phyloP scores from a whole-genome alignment of 2,113 vertebrate genomes.

The Psephotus haematonotus region DNA sequence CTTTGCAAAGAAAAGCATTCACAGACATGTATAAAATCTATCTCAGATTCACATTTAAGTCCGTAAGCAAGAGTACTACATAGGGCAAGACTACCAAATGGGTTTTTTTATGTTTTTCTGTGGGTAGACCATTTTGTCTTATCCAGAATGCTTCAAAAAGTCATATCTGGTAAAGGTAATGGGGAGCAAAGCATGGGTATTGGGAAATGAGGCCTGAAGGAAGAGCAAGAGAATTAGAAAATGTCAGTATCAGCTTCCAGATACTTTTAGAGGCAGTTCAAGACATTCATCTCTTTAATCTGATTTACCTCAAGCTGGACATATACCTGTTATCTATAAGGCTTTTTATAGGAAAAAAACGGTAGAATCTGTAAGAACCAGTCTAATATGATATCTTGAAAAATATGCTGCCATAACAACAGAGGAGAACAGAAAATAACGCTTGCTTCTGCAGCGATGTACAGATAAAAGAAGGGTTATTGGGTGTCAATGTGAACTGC shows the following conservation, averaged over 20 bases:
- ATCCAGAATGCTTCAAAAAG: not conserved
- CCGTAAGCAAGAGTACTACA: not conserved
- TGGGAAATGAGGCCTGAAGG: not conserved
- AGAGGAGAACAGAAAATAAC: not conserved
- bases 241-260: not conserved
- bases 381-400: slow-evolving; percentile 1
- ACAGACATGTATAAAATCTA: not conserved
- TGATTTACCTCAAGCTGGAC: not conserved
- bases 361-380: not conserved
- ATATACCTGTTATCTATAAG: not conserved
- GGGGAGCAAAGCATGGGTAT: not conserved
- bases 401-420: slow-evolving; percentile 20
- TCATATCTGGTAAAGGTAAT: not conserved
- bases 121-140: not conserved
- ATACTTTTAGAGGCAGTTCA: not conserved
- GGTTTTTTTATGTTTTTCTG: not conserved
- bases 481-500: not conserved
- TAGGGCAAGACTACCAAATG: not conserved
- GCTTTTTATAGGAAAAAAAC: not conserved
- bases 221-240: not conserved
- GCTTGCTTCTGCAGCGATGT: not conserved
- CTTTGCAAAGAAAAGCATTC: not conserved
- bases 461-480: not conserved
- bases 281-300: not conserved
- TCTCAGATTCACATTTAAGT: not conserved